Percentiles rank a stretch among this genome's conserved stretches.
Conservation (phyloP, 2,113 vertebrate species). For the Rhea pennata region DNA sequence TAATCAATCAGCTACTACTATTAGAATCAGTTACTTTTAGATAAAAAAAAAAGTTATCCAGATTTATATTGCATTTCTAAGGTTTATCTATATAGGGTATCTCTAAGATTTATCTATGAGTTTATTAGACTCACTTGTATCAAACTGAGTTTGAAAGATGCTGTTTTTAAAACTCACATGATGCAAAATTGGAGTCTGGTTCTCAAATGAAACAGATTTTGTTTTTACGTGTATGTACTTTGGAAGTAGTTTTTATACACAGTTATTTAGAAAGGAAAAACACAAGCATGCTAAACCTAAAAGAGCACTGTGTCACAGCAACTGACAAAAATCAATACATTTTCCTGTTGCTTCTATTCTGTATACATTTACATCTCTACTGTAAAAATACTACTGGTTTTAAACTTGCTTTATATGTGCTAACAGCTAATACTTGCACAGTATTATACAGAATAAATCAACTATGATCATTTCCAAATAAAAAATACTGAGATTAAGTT, state of each 20-base stretch:
- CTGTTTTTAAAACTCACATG: fast-evolving
- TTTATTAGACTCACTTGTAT: neutral
- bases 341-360: neutral
- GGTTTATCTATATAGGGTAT: neutral
- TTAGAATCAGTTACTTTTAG: neutral
- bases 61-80: neutral
- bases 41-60: neutral
- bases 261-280: neutral
- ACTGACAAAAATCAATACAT: neutral
- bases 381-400: neutral
- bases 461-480: neutral
- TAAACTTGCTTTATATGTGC: neutral
- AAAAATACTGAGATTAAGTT: neutral
- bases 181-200: neutral
- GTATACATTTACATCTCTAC: neutral
- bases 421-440: neutral
- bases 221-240: neutral
- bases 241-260: neutral
- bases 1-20: neutral
- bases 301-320: neutral
- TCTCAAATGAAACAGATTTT: neutral
- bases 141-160: neutral
- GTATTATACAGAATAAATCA: neutral
- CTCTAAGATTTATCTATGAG: too few relatives aligned
- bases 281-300: neutral